phyloP scores from a whole-genome alignment of 2,113 vertebrate species.

The Martes martes region DNA sequence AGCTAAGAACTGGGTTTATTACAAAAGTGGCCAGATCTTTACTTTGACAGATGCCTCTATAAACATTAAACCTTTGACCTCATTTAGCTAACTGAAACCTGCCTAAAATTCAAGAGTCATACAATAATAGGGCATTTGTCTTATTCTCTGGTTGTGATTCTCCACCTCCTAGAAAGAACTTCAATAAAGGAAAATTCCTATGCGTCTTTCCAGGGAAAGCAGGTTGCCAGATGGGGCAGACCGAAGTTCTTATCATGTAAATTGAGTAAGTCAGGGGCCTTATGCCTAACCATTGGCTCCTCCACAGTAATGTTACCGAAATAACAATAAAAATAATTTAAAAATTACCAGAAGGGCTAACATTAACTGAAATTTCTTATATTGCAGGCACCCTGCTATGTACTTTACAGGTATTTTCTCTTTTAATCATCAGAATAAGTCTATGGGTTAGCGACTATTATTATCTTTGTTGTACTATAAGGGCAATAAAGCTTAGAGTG shows the following conservation, averaged over 20 bases:
- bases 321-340: neutral
- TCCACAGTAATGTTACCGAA: neutral
- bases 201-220: neutral
- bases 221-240: neutral
- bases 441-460: neutral
- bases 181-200: neutral
- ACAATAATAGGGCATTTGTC: neutral
- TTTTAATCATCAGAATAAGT: neutral
- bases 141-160: neutral
- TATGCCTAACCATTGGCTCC: neutral
- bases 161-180: neutral
- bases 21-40: neutral
- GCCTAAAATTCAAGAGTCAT: neutral
- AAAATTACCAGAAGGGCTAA: neutral
- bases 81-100: neutral
- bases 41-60: neutral
- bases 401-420: neutral
- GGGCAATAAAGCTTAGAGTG: neutral
- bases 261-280: neutral
- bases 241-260: neutral
- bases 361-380: neutral
- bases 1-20: neutral
- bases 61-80: neutral
- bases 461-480: neutral
- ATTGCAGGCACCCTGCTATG: neutral